Percentiles rank a stretch among this genome's conserved stretches.
Conservation (phyloP, 2,113 vertebrate genomes). For the Chroicocephalus ridibundus region DNA sequence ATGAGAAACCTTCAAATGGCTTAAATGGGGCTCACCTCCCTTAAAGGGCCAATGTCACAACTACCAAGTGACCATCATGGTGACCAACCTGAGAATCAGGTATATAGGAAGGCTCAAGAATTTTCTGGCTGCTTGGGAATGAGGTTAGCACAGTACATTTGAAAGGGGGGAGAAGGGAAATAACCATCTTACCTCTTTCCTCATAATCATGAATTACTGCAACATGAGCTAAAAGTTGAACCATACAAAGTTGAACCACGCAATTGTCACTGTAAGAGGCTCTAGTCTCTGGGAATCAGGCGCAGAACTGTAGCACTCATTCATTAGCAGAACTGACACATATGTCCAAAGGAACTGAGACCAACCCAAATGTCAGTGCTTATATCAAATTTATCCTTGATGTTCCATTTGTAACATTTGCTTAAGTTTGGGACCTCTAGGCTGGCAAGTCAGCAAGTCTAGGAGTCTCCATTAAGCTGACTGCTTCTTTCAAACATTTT, state of each 20-base stretch:
- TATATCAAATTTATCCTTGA: not conserved
- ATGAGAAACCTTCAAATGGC: not conserved
- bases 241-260: not conserved
- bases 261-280: not conserved
- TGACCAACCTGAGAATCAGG: not conserved
- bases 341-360: not conserved
- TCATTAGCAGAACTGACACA: not conserved
- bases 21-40: not conserved
- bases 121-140: not conserved
- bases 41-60: not conserved
- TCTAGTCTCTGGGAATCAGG: not conserved
- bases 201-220: not conserved
- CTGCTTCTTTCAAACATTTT: not conserved
- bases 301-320: not conserved
- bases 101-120: not conserved
- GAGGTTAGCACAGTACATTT: not conserved
- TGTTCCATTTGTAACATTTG: not conserved
- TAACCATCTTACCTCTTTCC: not conserved
- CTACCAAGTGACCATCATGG: not conserved
- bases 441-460: not conserved
- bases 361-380: not conserved
- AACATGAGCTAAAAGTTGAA: not conserved
- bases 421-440: not conserved
- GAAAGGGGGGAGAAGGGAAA: rapidly evolving
- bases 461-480: not conserved